Evolutionary conservation across 2,888 invertebrate species (phyloP), one percentile per base, ranked within the genome.

Genomic region (Cryptus viduatorius): DNA sequence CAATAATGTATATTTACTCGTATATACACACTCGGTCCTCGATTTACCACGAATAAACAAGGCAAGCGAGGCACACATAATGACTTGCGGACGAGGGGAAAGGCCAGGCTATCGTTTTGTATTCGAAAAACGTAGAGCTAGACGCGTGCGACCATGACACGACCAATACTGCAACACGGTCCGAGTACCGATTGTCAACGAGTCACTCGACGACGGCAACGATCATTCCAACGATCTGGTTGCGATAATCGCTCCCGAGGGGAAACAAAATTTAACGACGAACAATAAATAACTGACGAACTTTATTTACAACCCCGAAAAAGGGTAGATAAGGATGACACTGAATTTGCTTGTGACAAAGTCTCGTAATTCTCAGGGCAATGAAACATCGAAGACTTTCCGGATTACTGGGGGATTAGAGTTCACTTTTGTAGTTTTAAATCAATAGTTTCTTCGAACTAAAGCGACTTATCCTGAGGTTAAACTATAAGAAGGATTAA

Each of bases 71-170:
- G 12, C 59, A 37, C 71, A 59, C 59, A 42, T 50, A 37, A 65
- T 59, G 61, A 19, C 48, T 10, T n/a, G 48, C 16, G 29, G 59
- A 24, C 10, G 46, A 72, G 12, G 12, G 5, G 56, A 59, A 59
- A 56, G 61, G 83, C 78, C 65, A 19, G 82, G 71, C 61, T 87
- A 56, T 87, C 83, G 86, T 90, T 89, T 87, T 19, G 86, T 89
- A 90, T 90, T 89, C 89, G 72, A 77, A 46, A 24, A 80, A 64
- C 82, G 86, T 76, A 78, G 19, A 64, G 80, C 83, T 75, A 76
- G 79, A 71, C 83, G 83, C 85, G 86, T 86, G 82, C 79, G 88
- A 83, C 89, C 89, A 80, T 89, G 90, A 88, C 90, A 90, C 86
- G 84, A 68, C 77, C 84, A 37, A 37, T 37, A 68, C 46, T 85